Evolutionary conservation across 2,113 vertebrate genomes (phyloP).

Genomic region (Dicaeum eximium): DNA sequence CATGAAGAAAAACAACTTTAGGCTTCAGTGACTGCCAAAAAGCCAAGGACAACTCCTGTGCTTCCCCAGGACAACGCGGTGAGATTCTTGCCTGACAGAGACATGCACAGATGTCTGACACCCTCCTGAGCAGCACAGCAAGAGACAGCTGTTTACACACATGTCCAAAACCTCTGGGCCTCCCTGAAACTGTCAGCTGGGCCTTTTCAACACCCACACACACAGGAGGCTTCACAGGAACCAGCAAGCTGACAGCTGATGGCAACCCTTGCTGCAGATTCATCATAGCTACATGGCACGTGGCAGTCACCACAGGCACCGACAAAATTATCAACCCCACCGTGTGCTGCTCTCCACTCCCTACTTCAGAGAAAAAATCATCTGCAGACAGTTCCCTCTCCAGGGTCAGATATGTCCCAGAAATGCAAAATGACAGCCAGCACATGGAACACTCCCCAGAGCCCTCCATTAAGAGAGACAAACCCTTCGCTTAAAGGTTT

Average conservation of each 20-base stretch:
- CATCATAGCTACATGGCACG: fast-evolving
- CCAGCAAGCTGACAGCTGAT: not conserved
- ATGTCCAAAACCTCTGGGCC: not conserved
- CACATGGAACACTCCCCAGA: not conserved
- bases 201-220: not conserved
- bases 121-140: not conserved
- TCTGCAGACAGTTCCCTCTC: not conserved
- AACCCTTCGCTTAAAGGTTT: slow-evolving; percentile 19
- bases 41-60: slow-evolving; percentile 17
- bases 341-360: not conserved
- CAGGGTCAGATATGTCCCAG: not conserved
- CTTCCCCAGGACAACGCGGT: not conserved
- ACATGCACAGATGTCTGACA: not conserved
- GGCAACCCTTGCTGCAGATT: not conserved
- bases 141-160: not conserved
- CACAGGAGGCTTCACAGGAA: not conserved
- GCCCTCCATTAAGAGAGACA: slow-evolving; percentile 1
- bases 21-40: slow-evolving; percentile 31
- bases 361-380: not conserved
- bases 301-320: not conserved
- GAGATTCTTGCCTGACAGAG: not conserved
- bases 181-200: not conserved
- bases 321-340: fast-evolving
- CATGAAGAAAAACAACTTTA: slow-evolving; percentile 25
- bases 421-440: slow-evolving; percentile 29